These are phyloP conservation scores for Lamellibrachia luymesi DNA, from an alignment of 1,140 invertebrate genomes.

Conservation along the genomic window DNA sequence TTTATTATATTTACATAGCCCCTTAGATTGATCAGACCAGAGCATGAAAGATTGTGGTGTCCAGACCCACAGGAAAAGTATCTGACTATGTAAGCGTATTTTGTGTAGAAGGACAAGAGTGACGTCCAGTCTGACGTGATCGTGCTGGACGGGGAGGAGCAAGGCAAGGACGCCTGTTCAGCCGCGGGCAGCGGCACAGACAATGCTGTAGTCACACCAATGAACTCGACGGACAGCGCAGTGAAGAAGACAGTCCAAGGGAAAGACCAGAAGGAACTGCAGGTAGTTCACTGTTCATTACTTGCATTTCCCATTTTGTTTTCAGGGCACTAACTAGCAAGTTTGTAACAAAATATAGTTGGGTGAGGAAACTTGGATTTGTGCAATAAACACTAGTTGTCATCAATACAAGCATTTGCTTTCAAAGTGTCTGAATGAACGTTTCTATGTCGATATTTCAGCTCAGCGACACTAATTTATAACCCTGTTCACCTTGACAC, in stretches of 20 bases:
- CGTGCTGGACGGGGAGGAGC: slow-evolving; percentile 10
- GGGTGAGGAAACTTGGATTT: too few species aligned
- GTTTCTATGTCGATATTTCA: neutral
- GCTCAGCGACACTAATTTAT: neutral
- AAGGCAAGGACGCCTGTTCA: slow-evolving; percentile 20
- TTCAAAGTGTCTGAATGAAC: too few species aligned
- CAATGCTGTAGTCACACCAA: neutral
- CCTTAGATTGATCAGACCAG: neutral
- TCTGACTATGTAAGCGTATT: slow-evolving; percentile 14
- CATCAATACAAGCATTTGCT: neutral
- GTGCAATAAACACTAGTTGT: too few species aligned
- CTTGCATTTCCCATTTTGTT: neutral
- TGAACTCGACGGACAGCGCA: neutral
- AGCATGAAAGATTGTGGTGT: neutral
- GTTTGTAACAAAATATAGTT: too few species aligned
- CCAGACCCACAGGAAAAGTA: neutral
- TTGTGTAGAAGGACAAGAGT: slow-evolving; percentile 23
- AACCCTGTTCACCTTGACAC: neutral
- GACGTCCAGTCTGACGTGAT: slow-evolving; percentile 19
- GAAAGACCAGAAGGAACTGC: neutral
- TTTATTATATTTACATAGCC: too few species aligned
- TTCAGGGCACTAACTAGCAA: too few species aligned
- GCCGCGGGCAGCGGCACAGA: slow-evolving; percentile 16
- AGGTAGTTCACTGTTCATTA: neutral
- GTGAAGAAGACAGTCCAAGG: neutral